A percentile compares a stretch with the other conserved stretches of the same genome.
These are phyloP conservation scores for Tricholauxania praeusta DNA, from an alignment of 2,888 invertebrate genomes.

Conservation along the genomic window DNA sequence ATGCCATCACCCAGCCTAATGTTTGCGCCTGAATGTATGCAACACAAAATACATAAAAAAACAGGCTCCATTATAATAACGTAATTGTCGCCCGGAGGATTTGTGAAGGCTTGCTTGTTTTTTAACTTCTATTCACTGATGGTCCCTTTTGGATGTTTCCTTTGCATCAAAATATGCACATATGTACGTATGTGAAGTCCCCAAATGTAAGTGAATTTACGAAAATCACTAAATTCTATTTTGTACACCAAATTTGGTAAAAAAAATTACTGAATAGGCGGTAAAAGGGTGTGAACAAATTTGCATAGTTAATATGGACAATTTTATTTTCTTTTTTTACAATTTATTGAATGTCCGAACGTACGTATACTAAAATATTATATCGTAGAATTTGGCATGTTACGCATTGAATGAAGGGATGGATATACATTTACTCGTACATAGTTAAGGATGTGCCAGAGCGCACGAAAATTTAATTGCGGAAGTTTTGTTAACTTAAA, in stretches of 20 bases:
- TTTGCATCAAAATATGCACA: not conserved
- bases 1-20: not conserved
- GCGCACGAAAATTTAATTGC: not conserved
- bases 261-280: not conserved
- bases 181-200: conserved; percentile 11
- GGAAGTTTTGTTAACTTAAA: not conserved
- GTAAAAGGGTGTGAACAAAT: conserved; percentile 17
- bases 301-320: conserved; percentile 26
- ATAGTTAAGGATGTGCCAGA: not conserved
- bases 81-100: conserved; percentile 53
- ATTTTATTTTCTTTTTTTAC: not conserved
- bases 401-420: not conserved
- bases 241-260: not conserved
- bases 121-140: conserved; percentile 44
- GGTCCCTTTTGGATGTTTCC: conserved; percentile 29
- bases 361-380: not conserved
- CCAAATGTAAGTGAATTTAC: conserved; percentile 22
- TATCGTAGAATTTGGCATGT: conserved; percentile 8
- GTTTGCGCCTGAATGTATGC: conserved; percentile 2
- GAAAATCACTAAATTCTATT: conserved; percentile 25
- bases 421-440: not conserved
- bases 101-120: conserved; percentile 41
- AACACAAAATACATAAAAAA: conserved; percentile 1
- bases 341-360: not conserved
- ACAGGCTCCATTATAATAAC: conserved; percentile 42